phyloP scores from a whole-genome alignment of 2,888 invertebrate genomes.

The Ferdinandea cuprea region DNA sequence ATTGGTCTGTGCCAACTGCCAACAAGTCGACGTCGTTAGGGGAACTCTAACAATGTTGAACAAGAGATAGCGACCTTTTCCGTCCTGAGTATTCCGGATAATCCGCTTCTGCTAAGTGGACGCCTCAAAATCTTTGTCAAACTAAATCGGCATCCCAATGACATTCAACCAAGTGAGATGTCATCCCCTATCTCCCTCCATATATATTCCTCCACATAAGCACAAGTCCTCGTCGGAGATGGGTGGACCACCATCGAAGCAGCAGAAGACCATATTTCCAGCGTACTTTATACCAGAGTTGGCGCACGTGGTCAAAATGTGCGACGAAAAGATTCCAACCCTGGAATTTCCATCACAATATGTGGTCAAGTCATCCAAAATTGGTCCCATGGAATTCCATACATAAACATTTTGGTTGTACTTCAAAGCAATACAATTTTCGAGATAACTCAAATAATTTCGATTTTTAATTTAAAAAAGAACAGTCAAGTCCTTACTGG shows the following conservation, averaged over 20 bases:
- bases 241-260: conserved; percentile 83
- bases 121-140: conserved; percentile 92
- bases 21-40: too few species aligned
- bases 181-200: conserved; percentile 66
- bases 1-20: too few species aligned
- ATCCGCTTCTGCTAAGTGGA: conserved; percentile 89
- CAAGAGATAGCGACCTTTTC: too few species aligned
- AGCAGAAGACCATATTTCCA: conserved; percentile 88
- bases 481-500: too few species aligned
- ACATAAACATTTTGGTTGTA: too few species aligned
- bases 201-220: conserved; percentile 84
- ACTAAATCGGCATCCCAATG: conserved; percentile 92
- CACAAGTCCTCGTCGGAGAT: conserved; percentile 84
- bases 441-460: too few species aligned
- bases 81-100: conserved; percentile 90
- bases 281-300: conserved; percentile 97
- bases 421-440: too few species aligned
- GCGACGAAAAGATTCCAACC: conserved; percentile 97
- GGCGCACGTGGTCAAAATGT: conserved; percentile 98
- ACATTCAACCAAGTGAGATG: conserved; percentile 84
- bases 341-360: too few species aligned
- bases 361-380: too few species aligned
- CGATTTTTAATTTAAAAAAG: too few species aligned
- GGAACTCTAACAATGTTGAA: too few species aligned
- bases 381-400: too few species aligned